phyloP scores from a whole-genome alignment of 2,797 vertebrate genomes.

The Hydrolagus colliei region DNA sequence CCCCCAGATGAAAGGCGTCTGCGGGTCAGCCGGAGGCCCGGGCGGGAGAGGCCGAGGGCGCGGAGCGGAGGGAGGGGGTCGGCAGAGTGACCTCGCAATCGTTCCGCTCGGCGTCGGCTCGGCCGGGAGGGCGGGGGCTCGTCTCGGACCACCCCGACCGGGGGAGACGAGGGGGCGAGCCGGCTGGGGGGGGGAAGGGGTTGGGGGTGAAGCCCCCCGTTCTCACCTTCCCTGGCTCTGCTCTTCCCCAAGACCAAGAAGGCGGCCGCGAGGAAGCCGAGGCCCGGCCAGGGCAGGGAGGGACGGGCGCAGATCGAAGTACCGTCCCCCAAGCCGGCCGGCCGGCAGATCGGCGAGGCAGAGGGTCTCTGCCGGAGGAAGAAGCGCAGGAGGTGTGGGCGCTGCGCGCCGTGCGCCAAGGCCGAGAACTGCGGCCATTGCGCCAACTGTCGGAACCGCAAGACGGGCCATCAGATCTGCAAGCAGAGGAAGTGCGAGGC shows the following conservation, averaged over 20 bases:
- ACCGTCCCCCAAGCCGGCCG: not conserved
- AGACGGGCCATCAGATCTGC: conserved; percentile 81
- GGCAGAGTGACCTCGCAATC: conserved; percentile 5
- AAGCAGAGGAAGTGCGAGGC: conserved; percentile 77
- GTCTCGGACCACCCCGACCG: too few species aligned
- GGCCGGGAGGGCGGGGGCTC: not conserved
- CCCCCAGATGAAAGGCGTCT: not conserved
- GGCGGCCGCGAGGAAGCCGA: not conserved
- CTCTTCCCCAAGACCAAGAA: conserved; percentile 22
- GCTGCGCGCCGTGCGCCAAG: conserved; percentile 67
- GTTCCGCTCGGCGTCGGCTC: not conserved
- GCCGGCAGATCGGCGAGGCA: not conserved
- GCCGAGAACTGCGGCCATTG: conserved; percentile 73
- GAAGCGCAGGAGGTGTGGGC: conserved; percentile 72
- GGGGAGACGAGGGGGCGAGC: not conserved
- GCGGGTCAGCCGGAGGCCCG: not conserved
- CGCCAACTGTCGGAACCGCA: conserved; percentile 73
- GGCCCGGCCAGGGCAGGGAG: not conserved
- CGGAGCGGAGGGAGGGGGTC: conserved; percentile 27
- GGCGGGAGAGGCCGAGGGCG: too few species aligned
- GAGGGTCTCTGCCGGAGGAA: conserved; percentile 49
- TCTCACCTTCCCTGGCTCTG: not conserved
- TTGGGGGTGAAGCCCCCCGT: too few species aligned
- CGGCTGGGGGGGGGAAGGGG: too few species aligned
- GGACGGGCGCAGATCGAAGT: not conserved